Conservation (phyloP, 2,797 vertebrate species). For the Enteromius unitaeniatus region DNA sequence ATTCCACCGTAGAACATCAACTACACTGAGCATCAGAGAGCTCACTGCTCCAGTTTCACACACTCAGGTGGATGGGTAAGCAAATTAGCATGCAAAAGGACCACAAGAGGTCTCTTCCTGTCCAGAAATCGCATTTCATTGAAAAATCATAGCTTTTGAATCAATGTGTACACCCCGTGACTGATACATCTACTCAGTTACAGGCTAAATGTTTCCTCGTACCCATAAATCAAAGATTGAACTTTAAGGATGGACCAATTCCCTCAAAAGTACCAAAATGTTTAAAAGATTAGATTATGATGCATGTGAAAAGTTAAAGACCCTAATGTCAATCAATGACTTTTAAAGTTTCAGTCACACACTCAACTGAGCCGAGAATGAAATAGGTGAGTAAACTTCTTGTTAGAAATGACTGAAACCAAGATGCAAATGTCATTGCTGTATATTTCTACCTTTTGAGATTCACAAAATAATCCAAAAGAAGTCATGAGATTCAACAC, state of each 20-base stretch:
- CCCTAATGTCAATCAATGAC: too few species aligned
- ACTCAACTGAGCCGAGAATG: neutral
- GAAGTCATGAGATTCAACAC: neutral
- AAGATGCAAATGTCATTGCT: neutral
- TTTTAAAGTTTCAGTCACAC: neutral
- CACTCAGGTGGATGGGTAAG: neutral
- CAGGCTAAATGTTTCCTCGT: neutral
- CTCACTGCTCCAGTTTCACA: conserved; percentile 28
- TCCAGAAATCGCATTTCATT: neutral
- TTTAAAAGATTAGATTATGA: neutral
- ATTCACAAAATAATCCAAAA: neutral
- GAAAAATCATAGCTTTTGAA: neutral
- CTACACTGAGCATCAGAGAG: conserved; percentile 14
- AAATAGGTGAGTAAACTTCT: neutral
- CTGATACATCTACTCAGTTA: neutral
- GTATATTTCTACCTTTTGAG: neutral
- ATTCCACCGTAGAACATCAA: conserved; percentile 31
- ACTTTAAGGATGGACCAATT: neutral
- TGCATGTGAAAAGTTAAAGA: neutral
- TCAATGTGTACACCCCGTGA: neutral
- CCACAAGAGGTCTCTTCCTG: neutral
- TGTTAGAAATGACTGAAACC: neutral
- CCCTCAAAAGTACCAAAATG: neutral
- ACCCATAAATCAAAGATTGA: neutral
- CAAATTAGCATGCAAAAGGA: conserved; percentile 24